Evolutionary conservation across 37 sponge, comb jelly and placozoan species (phyloP), one percentile per base, ranked within the genome.

Genomic region (Spongia lamella): DNA sequence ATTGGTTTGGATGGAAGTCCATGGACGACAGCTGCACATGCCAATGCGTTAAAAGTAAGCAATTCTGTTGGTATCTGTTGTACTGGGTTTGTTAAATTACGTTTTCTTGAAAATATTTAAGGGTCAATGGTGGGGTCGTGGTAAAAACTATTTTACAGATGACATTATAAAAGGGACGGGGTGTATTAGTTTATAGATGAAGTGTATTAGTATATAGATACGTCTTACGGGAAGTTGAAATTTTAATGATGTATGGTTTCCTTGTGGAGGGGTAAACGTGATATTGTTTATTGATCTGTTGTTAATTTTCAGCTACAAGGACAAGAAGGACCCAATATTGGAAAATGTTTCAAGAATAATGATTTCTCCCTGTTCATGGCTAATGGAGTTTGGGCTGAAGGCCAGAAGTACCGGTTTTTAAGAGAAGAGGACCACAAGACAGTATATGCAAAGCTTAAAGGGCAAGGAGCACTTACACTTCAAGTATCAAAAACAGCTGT

Each of bases 1-100:
- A 89, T 93, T 36, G 94, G 90, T 1, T 0, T 86, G 0, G 94
- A 93, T 66, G 94, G 94, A 4, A 83, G 94, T 0, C 1, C 54
- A 29, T 90, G 90, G 90, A 90, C 90, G 22, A 61, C 86, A 25
- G 74, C 53, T 82, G 82, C 38, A 0, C 83, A 78, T 66, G 57
- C 79, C 7, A 61, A 43, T 63, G 83, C 91, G 0, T 73, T 83
- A 3, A 78, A 82, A 59, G 88, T 87, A 66, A 9, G 9, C 47
- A 43, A 43, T 5, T n/a, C n/a, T n/a, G n/a, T n/a, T n/a, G n/a
- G n/a, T n/a, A n/a, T n/a, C n/a, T n/a, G n/a, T n/a, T n/a, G n/a
- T n/a, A n/a, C n/a, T n/a, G n/a, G n/a, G n/a, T n/a, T n/a, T n/a
- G n/a, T n/a, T n/a, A n/a, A n/a, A n/a, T n/a, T n/a, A n/a, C n/a